Base-by-base conservation (phyloP, 2,113 vertebrate species). In the Antechinus stuartii region DNA sequence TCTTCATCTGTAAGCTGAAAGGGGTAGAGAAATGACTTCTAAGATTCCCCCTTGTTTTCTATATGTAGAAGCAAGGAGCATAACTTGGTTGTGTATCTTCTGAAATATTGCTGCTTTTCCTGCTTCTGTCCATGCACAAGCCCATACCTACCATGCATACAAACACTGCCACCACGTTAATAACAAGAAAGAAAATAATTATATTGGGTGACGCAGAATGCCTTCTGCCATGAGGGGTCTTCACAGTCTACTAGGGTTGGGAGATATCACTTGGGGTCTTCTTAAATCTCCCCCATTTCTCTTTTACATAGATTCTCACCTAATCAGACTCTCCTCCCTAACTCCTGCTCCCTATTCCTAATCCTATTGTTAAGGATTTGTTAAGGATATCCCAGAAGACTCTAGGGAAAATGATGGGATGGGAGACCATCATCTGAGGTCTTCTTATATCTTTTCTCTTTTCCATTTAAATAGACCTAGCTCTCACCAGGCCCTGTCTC, bases 151-250 rank as follows among this genome's bases (percentile, higher is more conserved):
- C 57, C 2, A 50, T 2, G 54, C 54, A 12, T 52, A n/a, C 11
- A 92, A 46, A 61, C 30, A 54, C 0, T 53, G 1, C 54, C 35
- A 3, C 89, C 93, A 30, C 91, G 1, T 23, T 93, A 68, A 91
- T 49, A 76, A 92, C 35, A 53, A 90, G 68, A 91, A 95, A 52
- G 47, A 53, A 84, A 95, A 92, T 52, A 35, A 57, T n/a, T 27
- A 68, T 2, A 10, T 91, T 24, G n/a, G 16, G 3, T 90, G 19
- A 42, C 19, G 16, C 16, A 54, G 52, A 91, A 92, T 11, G 35
- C 49, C 57, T 9, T 27, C 2, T 2, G 19, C 30, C 54, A 12
- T n/a, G 2, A 16, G 14, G n/a, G 89, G 10, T 10, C 89, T 49
- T 9, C 27, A 1, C 0, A 22, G n/a, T 24, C 49, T 90, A 25